Percentiles rank a stretch among this genome's conserved stretches.
Conservation (phyloP, 1,140 invertebrate species). For the Pristionchus pacificus region DNA sequence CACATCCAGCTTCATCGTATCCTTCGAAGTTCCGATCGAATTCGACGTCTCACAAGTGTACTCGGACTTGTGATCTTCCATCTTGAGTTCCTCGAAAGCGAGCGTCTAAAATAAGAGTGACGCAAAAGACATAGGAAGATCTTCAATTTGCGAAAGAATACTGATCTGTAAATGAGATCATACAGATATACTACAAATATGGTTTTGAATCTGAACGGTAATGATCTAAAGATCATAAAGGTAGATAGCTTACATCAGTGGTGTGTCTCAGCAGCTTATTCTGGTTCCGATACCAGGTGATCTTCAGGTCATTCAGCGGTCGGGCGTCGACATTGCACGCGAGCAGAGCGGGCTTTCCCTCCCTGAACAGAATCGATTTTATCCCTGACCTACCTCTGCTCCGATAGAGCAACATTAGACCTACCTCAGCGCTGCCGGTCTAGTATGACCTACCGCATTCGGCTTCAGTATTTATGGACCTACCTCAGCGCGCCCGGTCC, state of each 20-base stretch:
- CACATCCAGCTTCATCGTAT: constrained; percentile 27
- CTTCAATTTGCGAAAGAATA: neutral
- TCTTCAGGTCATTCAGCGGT: constrained; percentile 30
- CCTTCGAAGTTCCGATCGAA: constrained; percentile 28
- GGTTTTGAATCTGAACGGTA: neutral
- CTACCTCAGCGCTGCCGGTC: neutral
- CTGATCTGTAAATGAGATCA: neutral
- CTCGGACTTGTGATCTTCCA: constrained; percentile 36
- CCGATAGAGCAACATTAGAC: no score
- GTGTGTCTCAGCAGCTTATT: constrained; percentile 24
- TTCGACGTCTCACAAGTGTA: constrained; percentile 30
- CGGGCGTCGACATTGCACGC: constrained; percentile 37
- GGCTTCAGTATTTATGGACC: no score
- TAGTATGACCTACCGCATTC: no score
- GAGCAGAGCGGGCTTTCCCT: constrained; percentile 30
- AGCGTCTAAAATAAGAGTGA: constrained; percentile 25
- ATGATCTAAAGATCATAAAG: no score
- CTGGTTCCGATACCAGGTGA: constrained; percentile 32
- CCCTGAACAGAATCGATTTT: constrained; percentile 18
- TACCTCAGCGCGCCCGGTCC: neutral
- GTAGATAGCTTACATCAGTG: constrained; percentile 25
- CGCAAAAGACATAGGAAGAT: neutral
- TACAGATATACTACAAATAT: neutral
- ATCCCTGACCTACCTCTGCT: neutral
- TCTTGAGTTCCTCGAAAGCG: constrained; percentile 28